Conservation (phyloP, 2,888 invertebrate species). For the Ormyrus labotus region DNA sequence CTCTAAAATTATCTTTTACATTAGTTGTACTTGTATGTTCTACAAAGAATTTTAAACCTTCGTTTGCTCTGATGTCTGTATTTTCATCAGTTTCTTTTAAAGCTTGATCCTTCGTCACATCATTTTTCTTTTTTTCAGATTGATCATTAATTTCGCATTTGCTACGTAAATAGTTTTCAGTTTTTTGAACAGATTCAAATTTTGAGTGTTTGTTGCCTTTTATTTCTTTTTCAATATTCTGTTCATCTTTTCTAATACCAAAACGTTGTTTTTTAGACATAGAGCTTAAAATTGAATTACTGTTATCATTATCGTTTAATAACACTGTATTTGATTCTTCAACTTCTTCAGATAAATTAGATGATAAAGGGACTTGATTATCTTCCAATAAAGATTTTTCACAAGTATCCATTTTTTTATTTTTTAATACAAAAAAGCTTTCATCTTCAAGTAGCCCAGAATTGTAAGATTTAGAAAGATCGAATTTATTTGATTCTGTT, state of each 20-base stretch:
- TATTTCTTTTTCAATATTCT: slow-evolving; percentile 33
- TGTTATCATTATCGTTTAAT: slow-evolving; percentile 4
- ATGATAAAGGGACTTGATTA: not conserved
- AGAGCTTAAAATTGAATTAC: slow-evolving; percentile 21
- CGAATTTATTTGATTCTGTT: not conserved
- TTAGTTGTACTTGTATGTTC: not conserved
- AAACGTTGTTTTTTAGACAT: slow-evolving; percentile 63
- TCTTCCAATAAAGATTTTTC: slow-evolving; percentile 6
- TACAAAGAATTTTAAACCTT: slow-evolving; percentile 3
- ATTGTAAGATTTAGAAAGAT: slow-evolving; percentile 3
- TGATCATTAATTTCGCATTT: slow-evolving; percentile 68
- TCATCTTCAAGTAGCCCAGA: not conserved
- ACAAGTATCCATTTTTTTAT: slow-evolving; percentile 3
- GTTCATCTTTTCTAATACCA: slow-evolving; percentile 63
- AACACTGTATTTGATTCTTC: not conserved
- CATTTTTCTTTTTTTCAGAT: slow-evolving; percentile 55
- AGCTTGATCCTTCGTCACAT: slow-evolving; percentile 19
- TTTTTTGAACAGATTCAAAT: slow-evolving; percentile 61
- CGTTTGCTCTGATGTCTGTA: not conserved
- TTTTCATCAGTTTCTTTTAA: not conserved
- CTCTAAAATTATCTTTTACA: slow-evolving; percentile 58
- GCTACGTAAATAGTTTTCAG: not conserved
- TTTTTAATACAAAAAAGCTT: not conserved
- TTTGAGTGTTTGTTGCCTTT: slow-evolving; percentile 36
- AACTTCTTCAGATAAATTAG: not conserved